Base-by-base conservation (phyloP, 2,797 vertebrate genomes). In the Sphaeramia orbicularis region DNA sequence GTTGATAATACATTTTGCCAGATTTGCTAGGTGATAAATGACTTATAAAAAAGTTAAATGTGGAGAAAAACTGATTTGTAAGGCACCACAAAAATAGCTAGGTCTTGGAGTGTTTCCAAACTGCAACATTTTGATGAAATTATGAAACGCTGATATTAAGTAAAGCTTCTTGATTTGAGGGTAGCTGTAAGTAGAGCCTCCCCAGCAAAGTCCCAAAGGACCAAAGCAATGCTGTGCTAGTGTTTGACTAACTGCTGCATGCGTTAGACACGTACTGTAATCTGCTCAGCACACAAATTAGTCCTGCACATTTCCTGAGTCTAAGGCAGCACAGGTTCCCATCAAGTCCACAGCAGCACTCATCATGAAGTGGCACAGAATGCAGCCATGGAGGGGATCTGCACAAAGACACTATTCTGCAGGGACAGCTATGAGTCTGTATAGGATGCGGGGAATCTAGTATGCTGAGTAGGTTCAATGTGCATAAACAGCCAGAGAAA, bases 391-490 rank as follows among this genome's bases (percentile, higher is more conserved):
- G 62, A 74, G 49, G 50, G 35, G 36, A 73, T 55, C 19, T 11
- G 24, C 70, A 89, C 80, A 86, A 87, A 87, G 84, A 81, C 75
- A 37, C 76, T 30, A 78, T 85, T 89, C 87, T 86, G 76, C 74
- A 38, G 47, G 55, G 74, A 63, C 59, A 57, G 47, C 32, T 2
- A 69, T 56, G 70, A 77, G 52, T 51, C 54, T 43, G 59, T 67
- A 35, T 12, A 43, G 53, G 71, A 67, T 5, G 55, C 53, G 21
- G 49, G 12, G 52, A 10, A 42, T 6, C 66, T 15, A 66, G 64
- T 55, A 71, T 32, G 54, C 13, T 65, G 72, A 15, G 37, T 67
- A 49, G 53, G 54, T 47, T 21, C 16, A 44, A 54, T 14, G 38
- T 74, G 50, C 41, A 53, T 51, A 6, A 56, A 59, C 65, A 78